Base-by-base conservation (phyloP, 2,888 invertebrate species). In the Acanthopleura granulata region DNA sequence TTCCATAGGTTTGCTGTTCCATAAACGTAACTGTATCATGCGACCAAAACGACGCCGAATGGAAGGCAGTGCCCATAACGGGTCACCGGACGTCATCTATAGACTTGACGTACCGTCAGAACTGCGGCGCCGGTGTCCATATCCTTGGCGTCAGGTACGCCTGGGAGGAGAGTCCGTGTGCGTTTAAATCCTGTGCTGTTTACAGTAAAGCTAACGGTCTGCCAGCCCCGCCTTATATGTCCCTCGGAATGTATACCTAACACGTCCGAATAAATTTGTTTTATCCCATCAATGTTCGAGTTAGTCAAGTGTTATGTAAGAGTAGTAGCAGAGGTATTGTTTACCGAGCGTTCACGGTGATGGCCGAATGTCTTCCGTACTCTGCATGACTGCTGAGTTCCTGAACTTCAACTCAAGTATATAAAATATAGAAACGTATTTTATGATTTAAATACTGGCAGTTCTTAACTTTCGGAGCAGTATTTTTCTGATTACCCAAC, bases 101-200 rank as follows among this genome's bases (percentile, higher is more conserved):
- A 18, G n/a, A 49, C 9, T 16, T 49, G 16, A 18, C 22, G 49
- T 72, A 30, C 29, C 9, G 30, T 40, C 22, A 15, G 49, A 30
- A 72, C n/a, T 25, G 30, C 25, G 69, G n/a, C 14, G 1, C 50
- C n/a, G 9, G 15, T 29, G 49, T 18, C 22, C 74, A 77, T 62
- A 50, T 76, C 9, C 75, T 76, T 30, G 84, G 79, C 25, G 22
- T 84, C 40, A 80, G 85, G 4, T 84, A 84, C 72, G 79, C 78
- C 1, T 85, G 84, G 84, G 74, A 80, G 18, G 81, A 80, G 49
- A 78, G 78, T 4, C 85, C 85, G 0, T 84, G 84, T 70, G 40
- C 27, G 0, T 80, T 79, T 66, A 77, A 79, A 62, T 50, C 62
- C 14, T 83, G 83, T 74, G 77, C 80, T 18, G 78, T 84, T 15